A percentile compares a stretch with the other conserved stretches of the same genome.
These are phyloP conservation scores for Nyctereutes procyonoides DNA, from an alignment of 2,113 vertebrate species.

Conservation along the genomic window DNA sequence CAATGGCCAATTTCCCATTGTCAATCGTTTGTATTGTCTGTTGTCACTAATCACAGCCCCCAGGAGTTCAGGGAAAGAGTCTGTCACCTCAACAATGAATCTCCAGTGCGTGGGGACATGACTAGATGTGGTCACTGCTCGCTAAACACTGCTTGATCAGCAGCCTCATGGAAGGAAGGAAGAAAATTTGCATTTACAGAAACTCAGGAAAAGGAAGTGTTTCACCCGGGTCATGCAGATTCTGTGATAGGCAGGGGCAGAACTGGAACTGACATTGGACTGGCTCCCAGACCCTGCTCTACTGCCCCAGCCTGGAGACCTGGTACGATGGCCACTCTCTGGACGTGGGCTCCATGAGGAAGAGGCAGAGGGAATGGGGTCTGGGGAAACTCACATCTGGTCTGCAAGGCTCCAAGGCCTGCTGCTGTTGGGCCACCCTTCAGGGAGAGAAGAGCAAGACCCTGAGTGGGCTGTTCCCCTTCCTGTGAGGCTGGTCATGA, in stretches of 20 bases:
- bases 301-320: not conserved
- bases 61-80: not conserved
- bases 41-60: not conserved
- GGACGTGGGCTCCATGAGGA: too few relatives aligned
- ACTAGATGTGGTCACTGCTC: not conserved
- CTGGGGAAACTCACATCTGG: too few relatives aligned
- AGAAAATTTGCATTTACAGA: not conserved
- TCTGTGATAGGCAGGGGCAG: too few relatives aligned
- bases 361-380: fast-evolving
- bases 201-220: not conserved
- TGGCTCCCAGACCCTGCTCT: fast-evolving
- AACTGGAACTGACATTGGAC: fast-evolving
- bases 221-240: not conserved
- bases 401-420: too few relatives aligned
- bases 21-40: not conserved
- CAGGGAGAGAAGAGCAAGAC: not conserved
- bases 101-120: not conserved
- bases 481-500: not conserved
- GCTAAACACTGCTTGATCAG: fast-evolving
- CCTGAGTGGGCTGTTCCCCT: not conserved
- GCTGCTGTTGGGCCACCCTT: not conserved
- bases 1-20: not conserved
- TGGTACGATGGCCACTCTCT: too few relatives aligned
- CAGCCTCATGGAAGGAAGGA: not conserved
- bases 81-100: not conserved